Conservation (phyloP, 2,113 vertebrate species). For the Phocoena sinus region DNA sequence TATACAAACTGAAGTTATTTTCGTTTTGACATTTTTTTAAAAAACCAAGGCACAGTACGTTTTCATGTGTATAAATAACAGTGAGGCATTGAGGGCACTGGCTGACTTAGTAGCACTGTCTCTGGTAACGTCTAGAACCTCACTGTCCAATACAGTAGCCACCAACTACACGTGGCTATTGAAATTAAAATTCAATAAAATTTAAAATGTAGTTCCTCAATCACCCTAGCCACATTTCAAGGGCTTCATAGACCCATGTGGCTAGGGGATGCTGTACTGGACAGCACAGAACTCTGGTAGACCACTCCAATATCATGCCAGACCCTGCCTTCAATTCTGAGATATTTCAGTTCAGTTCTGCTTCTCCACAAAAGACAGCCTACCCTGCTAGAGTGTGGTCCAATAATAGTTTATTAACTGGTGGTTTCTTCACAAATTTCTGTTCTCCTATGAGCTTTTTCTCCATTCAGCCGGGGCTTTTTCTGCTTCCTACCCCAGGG, state of each 20-base stretch:
- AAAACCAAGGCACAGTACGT: not conserved
- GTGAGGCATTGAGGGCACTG: not conserved
- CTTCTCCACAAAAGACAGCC: not conserved
- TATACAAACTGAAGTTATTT: slow-evolving; percentile 9
- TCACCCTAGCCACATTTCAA: not conserved
- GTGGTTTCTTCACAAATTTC: not conserved
- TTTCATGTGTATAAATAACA: not conserved
- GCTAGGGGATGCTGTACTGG: not conserved
- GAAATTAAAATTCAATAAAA: not conserved
- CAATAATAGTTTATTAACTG: not conserved
- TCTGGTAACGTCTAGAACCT: not conserved
- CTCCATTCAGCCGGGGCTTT: not conserved
- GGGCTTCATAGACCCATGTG: not conserved
- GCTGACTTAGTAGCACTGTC: not conserved
- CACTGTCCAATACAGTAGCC: not conserved
- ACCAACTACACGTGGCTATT: not conserved
- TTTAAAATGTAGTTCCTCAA: not conserved
- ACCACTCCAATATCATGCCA: not conserved
- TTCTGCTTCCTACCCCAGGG: not conserved
- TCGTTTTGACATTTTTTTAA: not conserved
- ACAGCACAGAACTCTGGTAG: not conserved
- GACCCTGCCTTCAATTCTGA: not conserved
- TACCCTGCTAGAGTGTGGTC: not conserved
- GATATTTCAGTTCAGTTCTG: not conserved
- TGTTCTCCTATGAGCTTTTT: not conserved